Evolutionary conservation across 2,113 vertebrate genomes (phyloP).

Genomic region (Diadophis punctatus): DNA sequence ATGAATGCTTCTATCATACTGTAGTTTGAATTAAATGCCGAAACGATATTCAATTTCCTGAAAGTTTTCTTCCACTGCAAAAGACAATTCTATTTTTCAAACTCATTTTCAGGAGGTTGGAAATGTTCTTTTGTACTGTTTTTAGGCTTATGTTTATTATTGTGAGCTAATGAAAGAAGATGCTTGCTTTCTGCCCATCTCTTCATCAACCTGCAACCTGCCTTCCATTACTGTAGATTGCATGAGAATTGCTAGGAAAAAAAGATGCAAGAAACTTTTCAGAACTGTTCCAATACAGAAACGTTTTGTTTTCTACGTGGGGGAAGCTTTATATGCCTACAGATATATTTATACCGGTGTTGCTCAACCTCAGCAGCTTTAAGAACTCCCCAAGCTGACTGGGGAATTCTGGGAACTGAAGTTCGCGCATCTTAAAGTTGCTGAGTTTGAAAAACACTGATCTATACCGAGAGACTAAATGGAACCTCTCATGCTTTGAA

Average conservation of each 20-base stretch:
- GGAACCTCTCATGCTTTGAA: not conserved
- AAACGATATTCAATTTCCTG: not conserved
- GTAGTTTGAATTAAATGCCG: not conserved
- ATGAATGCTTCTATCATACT: not conserved
- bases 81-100: not conserved
- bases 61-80: not conserved
- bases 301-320: not conserved
- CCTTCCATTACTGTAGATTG: not conserved
- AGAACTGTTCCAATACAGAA: not conserved
- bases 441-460: not conserved
- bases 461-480: not conserved
- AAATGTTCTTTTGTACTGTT: not conserved
- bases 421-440: not conserved
- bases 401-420: not conserved
- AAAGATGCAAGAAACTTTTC: not conserved
- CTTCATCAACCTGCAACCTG: not conserved
- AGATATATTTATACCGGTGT: not conserved
- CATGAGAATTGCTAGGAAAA: not conserved
- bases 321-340: not conserved
- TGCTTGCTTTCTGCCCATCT: not conserved
- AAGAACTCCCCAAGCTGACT: not conserved
- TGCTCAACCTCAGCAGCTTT: not conserved
- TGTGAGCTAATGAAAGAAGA: not conserved
- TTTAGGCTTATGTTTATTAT: not conserved
- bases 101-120: not conserved